Evolutionary conservation across 2,113 vertebrate species (phyloP).

Genomic region (Panurus biarmicus): DNA sequence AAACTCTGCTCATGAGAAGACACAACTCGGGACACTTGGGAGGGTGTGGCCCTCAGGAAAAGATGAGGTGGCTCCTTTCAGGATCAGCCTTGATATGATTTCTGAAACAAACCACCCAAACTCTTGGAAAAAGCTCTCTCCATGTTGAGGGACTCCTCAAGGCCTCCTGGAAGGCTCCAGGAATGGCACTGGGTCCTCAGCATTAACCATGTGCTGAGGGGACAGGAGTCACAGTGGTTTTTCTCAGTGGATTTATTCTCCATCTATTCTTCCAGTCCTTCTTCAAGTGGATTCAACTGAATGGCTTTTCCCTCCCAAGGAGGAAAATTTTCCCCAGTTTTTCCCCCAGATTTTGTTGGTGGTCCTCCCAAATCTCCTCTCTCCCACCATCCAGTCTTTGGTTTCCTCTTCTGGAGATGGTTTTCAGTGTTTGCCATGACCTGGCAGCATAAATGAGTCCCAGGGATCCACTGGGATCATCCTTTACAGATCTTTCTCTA

Average conservation of each 20-base stretch:
- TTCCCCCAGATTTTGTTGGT: background rate
- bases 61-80: background rate
- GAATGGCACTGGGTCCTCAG: background rate
- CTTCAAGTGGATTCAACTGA: background rate
- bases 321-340: background rate
- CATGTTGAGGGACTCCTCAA: background rate
- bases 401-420: background rate
- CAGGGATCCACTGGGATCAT: background rate
- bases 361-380: background rate
- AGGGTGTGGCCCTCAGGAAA: background rate
- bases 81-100: background rate
- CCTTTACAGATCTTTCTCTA: background rate
- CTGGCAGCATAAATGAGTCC: background rate
- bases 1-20: background rate
- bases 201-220: background rate
- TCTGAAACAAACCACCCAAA: background rate
- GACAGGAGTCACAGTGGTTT: background rate
- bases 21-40: background rate
- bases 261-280: background rate
- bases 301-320: background rate
- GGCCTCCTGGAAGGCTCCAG: background rate
- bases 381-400: background rate
- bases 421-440: background rate
- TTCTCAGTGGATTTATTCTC: background rate
- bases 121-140: background rate